Evolutionary conservation across 2,888 invertebrate species (phyloP), one percentile per base, ranked within the genome.

Genomic region (Gandaritis pyraliata): DNA sequence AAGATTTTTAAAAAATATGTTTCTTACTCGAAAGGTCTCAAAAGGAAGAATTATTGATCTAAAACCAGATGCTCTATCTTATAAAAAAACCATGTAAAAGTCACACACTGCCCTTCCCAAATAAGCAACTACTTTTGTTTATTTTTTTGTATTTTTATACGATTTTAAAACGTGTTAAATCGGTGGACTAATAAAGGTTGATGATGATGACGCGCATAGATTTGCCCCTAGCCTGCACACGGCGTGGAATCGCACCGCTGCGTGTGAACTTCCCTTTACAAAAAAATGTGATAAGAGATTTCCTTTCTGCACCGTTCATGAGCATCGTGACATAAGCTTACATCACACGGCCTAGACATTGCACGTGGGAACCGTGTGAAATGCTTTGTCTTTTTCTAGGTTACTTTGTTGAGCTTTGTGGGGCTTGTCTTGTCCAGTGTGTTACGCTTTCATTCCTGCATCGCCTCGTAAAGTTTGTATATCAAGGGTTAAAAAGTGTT

Each of bases 331-430:
- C 71, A 74, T 55, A 57, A 66, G 53, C 46, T 72, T 72, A 77
- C 76, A 59, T 75, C 59, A 72, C 68, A 71, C 78, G 85, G 74
- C 86, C 86, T 85, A 83, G 85, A 81, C 86, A 85, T 82, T 82
- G 82, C 64, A 63, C 81, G 82, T 83, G 83, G 76, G 83, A 81
- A 72, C 58, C 83, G 85, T 87, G 88, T 75, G 88, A 86, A 84
- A 73, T 75, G 62, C 82, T 81, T 83, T 83, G 83, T 70, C 63
- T 67, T 67, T 82, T 85, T 84, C 76, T 87, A 82, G 87, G 83
- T 85, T 86, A 86, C 62, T 68, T 64, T 64, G 61, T 53, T 66
- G 65, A 56, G 58, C 46, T 54, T 48, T 54, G 36, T 38, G 13
- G 38, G 47, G 13, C 23, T 23, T 23, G 3, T 1, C 15, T 39